phyloP scores from a whole-genome alignment of 2,113 vertebrate genomes.

The Oreochromis tanganicae region DNA sequence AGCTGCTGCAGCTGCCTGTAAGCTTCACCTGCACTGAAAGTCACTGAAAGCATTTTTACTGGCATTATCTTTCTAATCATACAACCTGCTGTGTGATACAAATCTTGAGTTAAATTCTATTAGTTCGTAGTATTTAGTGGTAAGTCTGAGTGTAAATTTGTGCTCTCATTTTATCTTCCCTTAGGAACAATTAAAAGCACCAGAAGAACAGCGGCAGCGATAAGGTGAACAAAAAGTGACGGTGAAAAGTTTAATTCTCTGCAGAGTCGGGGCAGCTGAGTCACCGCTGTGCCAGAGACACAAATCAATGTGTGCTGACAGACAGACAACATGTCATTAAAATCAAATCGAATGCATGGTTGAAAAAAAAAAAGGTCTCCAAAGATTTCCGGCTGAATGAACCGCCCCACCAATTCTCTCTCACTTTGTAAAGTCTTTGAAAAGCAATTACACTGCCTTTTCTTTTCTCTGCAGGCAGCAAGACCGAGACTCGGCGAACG shows the following conservation, averaged over 20 bases:
- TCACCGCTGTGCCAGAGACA: not conserved
- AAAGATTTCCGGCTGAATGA: conserved; percentile 17
- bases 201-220: not conserved
- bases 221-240: not conserved
- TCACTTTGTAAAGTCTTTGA: not conserved
- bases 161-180: accelerated
- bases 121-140: not conserved
- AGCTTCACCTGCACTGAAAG: not conserved
- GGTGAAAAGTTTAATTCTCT: not conserved
- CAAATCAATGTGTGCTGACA: not conserved
- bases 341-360: conserved; percentile 20
- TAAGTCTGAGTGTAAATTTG: not conserved
- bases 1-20: not conserved
- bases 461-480: not conserved
- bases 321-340: conserved; percentile 45
- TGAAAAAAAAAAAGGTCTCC: not conserved
- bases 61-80: not conserved
- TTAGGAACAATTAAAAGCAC: not conserved
- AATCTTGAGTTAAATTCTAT: not conserved
- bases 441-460: conserved; percentile 16
- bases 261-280: not conserved
- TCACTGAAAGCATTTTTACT: not conserved
- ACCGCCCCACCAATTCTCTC: not conserved
- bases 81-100: not conserved
- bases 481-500: not conserved